Evolutionary conservation across 2,113 vertebrate species (phyloP).

Genomic region (Dascyllus trimaculatus): DNA sequence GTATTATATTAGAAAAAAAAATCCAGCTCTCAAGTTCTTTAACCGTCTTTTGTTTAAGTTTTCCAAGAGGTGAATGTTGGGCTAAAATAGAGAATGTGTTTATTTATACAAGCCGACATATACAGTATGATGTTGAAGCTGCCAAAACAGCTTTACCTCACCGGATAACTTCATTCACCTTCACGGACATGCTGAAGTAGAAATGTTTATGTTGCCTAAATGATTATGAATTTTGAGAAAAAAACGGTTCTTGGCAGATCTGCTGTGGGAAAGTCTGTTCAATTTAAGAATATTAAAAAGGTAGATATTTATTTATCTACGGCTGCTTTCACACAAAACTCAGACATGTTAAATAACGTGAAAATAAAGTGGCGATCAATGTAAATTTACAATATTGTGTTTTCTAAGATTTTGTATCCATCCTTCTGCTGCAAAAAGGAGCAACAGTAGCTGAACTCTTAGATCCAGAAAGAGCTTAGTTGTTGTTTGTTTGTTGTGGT

Average conservation of each 20-base stretch:
- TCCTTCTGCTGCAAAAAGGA: constrained; percentile 4
- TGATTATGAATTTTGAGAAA: constrained; percentile 40
- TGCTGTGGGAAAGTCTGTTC: constrained; percentile 6
- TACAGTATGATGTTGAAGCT: constrained; percentile 31
- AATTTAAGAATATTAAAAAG: constrained; percentile 25
- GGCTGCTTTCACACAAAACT: neutral
- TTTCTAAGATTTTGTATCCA: neutral
- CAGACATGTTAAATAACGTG: neutral
- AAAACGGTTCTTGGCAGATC: constrained; percentile 29
- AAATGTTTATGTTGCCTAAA: constrained; percentile 52
- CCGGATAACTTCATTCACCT: constrained; percentile 12
- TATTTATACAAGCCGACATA: constrained; percentile 46
- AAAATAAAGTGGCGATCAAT: neutral
- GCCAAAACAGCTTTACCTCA: constrained; percentile 36
- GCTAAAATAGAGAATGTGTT: constrained; percentile 18
- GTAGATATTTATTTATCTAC: neutral
- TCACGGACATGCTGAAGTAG: constrained; percentile 4
- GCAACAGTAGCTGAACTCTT: neutral
- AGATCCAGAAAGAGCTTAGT: neutral
- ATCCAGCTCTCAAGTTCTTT: constrained; percentile 5
- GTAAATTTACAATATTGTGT: neutral
- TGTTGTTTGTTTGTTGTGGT: neutral
- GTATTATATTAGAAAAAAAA: neutral
- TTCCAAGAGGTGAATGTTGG: constrained; percentile 22
- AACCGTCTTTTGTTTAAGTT: constrained; percentile 20